These are phyloP conservation scores for Dynastes tityus DNA, from an alignment of 2,888 invertebrate species.

Conservation along the genomic window DNA sequence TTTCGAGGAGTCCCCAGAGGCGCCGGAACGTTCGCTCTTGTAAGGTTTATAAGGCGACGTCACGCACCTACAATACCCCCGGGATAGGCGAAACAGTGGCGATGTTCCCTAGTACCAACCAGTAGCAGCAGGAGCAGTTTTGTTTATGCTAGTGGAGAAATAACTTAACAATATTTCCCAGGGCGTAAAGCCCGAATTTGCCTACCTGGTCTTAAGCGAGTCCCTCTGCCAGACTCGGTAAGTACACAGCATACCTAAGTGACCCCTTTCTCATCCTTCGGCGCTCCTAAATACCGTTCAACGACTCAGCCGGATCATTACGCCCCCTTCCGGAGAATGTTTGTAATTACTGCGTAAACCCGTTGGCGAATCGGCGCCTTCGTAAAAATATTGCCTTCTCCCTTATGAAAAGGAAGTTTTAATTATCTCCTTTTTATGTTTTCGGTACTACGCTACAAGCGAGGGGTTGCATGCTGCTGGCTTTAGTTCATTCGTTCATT, in stretches of 20 bases:
- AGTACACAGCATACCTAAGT: too few species aligned
- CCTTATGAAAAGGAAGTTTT: constrained; percentile 9
- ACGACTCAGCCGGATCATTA: background rate
- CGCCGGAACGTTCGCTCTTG: constrained; percentile 5
- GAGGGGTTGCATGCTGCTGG: background rate
- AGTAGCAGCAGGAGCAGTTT: constrained; percentile 8
- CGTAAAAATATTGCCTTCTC: constrained; percentile 9
- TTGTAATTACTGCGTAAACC: constrained; percentile 26
- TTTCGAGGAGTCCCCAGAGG: constrained; percentile 25
- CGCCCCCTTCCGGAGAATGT: constrained; percentile 13
- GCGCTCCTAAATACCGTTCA: too few species aligned
- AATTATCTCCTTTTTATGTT: constrained; percentile 16
- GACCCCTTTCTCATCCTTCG: too few species aligned
- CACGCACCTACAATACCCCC: constrained; percentile 17
- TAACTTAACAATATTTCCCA: constrained; percentile 9
- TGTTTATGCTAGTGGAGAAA: constrained; percentile 33
- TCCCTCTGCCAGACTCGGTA: background rate
- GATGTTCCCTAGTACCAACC: background rate
- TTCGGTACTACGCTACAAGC: background rate
- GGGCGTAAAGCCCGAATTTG: constrained; percentile 22
- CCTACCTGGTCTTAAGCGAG: background rate
- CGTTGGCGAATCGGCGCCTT: constrained; percentile 28
- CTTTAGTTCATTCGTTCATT: too few species aligned
- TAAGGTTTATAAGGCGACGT: constrained; percentile 33
- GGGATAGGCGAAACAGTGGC: background rate